Evolutionary conservation across 2,888 invertebrate genomes (phyloP).

Genomic region (Chaetogeoica ovagalla): DNA sequence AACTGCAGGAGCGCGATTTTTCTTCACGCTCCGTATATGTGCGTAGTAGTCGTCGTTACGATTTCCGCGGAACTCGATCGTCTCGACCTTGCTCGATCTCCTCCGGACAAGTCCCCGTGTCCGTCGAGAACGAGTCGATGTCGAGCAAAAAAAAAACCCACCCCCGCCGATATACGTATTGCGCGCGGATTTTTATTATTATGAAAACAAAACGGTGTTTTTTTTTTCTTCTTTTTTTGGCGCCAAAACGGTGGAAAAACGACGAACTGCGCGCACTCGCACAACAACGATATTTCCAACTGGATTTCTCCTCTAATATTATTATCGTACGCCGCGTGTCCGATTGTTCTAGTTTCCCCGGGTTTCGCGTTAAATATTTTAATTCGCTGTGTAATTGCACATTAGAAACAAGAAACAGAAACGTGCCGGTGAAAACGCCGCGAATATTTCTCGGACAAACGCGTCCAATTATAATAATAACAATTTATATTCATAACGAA

Average conservation of each 20-base stretch:
- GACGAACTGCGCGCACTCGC: not conserved
- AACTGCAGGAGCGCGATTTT: slow-evolving; percentile 25
- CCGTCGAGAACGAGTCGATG: too few species aligned
- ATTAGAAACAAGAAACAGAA: not conserved
- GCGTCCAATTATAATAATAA: too few species aligned
- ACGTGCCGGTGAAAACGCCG: slow-evolving; percentile 4
- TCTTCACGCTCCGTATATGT: not conserved
- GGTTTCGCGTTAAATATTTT: slow-evolving; percentile 28
- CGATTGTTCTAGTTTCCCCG: slow-evolving; percentile 27
- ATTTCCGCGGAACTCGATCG: slow-evolving; percentile 19
- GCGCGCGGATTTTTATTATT: too few species aligned
- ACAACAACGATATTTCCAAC: slow-evolving; percentile 3
- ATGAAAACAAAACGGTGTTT: too few species aligned
- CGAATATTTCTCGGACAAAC: not conserved
- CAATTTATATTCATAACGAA: too few species aligned
- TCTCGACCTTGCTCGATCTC: not conserved
- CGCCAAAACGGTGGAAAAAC: too few species aligned
- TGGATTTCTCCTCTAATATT: slow-evolving; percentile 6
- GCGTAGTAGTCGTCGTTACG: not conserved
- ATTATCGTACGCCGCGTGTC: not conserved
- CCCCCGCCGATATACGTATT: too few species aligned
- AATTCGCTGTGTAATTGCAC: not conserved
- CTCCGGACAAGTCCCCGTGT: too few species aligned
- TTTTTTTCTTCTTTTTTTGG: too few species aligned
- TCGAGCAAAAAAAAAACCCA: too few species aligned